These are phyloP conservation scores for Synanceia verrucosa DNA, from an alignment of 2,797 vertebrate species.

Conservation along the genomic window DNA sequence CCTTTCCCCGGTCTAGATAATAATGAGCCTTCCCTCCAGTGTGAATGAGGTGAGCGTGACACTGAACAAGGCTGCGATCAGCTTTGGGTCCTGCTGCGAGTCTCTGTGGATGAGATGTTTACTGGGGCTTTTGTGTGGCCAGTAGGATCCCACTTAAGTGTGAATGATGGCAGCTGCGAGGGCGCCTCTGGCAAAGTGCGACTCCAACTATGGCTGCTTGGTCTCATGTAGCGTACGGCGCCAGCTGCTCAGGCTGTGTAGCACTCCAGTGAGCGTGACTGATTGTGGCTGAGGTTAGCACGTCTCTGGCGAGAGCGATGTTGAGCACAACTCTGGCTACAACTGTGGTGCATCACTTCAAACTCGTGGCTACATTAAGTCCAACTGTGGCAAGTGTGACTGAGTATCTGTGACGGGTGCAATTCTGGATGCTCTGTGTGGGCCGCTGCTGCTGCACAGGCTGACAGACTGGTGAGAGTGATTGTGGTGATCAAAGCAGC, in stretches of 20 bases:
- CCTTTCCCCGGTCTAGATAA: slow-evolving; percentile 10
- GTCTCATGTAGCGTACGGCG: slow-evolving; percentile 57
- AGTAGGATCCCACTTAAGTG: slow-evolving; percentile 70
- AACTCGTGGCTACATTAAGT: slow-evolving; percentile 31
- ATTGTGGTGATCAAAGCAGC: slow-evolving; percentile 65
- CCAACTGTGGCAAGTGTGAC: slow-evolving; percentile 36
- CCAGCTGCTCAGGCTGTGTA: slow-evolving; percentile 65
- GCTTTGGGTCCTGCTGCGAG: slow-evolving; percentile 42
- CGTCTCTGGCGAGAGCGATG: slow-evolving; percentile 37
- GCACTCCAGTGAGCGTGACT: slow-evolving; percentile 67
- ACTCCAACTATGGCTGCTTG: slow-evolving; percentile 62
- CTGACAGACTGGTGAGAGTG: slow-evolving; percentile 44
- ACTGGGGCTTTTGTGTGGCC: slow-evolving; percentile 64
- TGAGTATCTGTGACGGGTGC: slow-evolving; percentile 38
- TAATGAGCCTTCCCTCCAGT: slow-evolving; percentile 38
- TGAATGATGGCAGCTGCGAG: slow-evolving; percentile 74
- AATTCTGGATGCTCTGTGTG: slow-evolving; percentile 44
- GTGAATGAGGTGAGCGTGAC: slow-evolving; percentile 28
- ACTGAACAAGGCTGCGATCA: slow-evolving; percentile 41
- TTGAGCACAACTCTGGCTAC: slow-evolving; percentile 35
- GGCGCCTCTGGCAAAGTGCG: slow-evolving; percentile 71
- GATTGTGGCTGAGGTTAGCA: slow-evolving; percentile 68
- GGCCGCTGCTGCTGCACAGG: slow-evolving; percentile 37
- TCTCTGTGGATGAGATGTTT: slow-evolving; percentile 57
- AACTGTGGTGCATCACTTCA: slow-evolving; percentile 20